Conservation (phyloP, 2,113 vertebrate genomes). For the Pelvicachromis taeniatus region DNA sequence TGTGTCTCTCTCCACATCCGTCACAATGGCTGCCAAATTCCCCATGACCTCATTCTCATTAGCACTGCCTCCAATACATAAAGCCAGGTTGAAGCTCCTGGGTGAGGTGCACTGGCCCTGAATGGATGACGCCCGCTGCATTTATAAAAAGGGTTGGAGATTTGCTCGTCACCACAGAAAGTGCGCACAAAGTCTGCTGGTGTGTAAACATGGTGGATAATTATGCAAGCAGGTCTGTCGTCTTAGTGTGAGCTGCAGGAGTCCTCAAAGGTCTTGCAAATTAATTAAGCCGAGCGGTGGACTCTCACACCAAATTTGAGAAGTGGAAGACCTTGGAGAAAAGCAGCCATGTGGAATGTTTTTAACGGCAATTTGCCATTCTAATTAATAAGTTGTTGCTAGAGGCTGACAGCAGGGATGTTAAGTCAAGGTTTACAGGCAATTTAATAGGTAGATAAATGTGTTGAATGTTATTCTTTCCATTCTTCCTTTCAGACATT, state of each 20-base stretch:
- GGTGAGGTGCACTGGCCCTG: not conserved
- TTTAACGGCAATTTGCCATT: slow-evolving; percentile 14
- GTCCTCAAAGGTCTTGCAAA: slow-evolving; percentile 11
- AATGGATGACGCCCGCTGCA: not conserved
- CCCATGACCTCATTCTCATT: slow-evolving; percentile 62
- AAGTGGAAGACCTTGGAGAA: slow-evolving; percentile 17
- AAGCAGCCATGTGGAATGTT: slow-evolving; percentile 3
- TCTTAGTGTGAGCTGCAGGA: not conserved
- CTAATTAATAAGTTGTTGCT: slow-evolving; percentile 28
- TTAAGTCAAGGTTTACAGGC: slow-evolving; percentile 22
- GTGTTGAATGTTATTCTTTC: not conserved
- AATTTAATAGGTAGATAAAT: slow-evolving; percentile 7
- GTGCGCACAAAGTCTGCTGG: not conserved
- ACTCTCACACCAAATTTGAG: not conserved
- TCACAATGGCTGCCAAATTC: slow-evolving; percentile 50
- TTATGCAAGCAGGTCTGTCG: not conserved
- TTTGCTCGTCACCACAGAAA: not conserved
- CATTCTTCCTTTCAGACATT: not conserved
- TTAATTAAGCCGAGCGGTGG: slow-evolving; percentile 30
- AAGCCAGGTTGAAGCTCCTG: slow-evolving; percentile 12
- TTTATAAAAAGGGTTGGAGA: slow-evolving; percentile 11
- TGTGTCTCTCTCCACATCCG: slow-evolving; percentile 41
- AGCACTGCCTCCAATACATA: slow-evolving; percentile 26
- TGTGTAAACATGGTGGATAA: slow-evolving; percentile 29
- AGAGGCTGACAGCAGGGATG: not conserved